Evolutionary conservation across 2,888 invertebrate species (phyloP).

Genomic region (Hedya salicella): DNA sequence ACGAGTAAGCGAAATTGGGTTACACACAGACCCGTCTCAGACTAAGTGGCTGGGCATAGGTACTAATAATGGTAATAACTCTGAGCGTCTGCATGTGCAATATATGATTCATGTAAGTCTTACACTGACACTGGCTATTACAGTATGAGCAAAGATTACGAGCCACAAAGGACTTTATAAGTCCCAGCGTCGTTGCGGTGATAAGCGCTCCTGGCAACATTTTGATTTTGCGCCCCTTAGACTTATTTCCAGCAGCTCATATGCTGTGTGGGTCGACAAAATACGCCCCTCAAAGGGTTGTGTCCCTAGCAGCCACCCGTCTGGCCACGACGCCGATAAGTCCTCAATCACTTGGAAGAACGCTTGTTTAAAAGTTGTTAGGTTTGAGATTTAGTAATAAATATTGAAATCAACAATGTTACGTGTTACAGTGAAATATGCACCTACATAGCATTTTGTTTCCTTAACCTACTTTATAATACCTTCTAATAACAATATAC

Average conservation of each 20-base stretch:
- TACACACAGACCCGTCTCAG: constrained; percentile 19
- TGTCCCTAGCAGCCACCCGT: too few species aligned
- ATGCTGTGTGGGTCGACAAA: too few species aligned
- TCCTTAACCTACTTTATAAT: constrained; percentile 37
- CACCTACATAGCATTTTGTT: constrained; percentile 5
- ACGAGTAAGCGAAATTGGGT: constrained; percentile 28
- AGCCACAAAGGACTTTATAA: too few species aligned
- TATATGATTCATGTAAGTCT: constrained; percentile 27
- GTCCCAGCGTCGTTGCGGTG: too few species aligned
- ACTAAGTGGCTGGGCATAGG: constrained; percentile 40
- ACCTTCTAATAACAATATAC: constrained; percentile 34
- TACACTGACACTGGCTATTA: neutral
- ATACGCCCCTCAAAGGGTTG: too few species aligned
- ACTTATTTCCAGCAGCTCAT: too few species aligned
- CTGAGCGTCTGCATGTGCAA: constrained; percentile 7
- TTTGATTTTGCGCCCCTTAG: too few species aligned
- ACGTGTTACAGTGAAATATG: constrained; percentile 1
- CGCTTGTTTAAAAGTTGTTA: neutral
- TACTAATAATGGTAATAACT: constrained; percentile 38
- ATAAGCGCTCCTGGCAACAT: too few species aligned
- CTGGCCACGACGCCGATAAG: too few species aligned
- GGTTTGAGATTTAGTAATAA: neutral
- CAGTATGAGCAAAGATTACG: too few species aligned
- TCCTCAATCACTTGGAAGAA: neutral
- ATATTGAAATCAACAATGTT: constrained; percentile 4